Percentiles rank a stretch among this genome's conserved stretches.
Evolutionary conservation across 1,140 invertebrate species (phyloP).

Genomic region (Mya arenaria): DNA sequence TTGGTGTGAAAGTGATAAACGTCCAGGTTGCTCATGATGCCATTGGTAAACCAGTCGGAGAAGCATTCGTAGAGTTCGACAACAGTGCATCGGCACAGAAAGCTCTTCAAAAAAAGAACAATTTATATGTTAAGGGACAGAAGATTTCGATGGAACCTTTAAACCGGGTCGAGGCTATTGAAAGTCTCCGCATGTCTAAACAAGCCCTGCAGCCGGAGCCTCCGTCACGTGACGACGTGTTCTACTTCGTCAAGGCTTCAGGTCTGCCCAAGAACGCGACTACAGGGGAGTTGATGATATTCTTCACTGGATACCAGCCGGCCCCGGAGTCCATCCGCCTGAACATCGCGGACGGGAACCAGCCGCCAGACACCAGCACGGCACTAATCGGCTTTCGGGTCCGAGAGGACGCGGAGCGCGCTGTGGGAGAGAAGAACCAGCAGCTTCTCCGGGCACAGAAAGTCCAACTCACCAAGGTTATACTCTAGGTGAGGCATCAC

Average conservation of each 20-base stretch:
- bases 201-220: conserved; percentile 44
- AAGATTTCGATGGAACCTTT: conserved; percentile 87
- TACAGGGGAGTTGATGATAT: conserved; percentile 92
- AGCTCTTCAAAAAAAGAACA: conserved; percentile 82
- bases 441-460: conserved; percentile 58
- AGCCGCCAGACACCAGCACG: conserved; percentile 90
- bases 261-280: conserved; percentile 93
- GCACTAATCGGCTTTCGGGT: conserved; percentile 91
- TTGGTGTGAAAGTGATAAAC: conserved; percentile 26
- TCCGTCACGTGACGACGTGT: conserved; percentile 32
- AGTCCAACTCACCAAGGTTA: conserved; percentile 51
- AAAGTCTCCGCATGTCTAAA: conserved; percentile 65
- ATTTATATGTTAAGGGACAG: conserved; percentile 58
- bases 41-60: conserved; percentile 81
- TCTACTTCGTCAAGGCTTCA: conserved; percentile 75
- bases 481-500: conserved; percentile 20
- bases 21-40: conserved; percentile 50
- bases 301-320: conserved; percentile 85
- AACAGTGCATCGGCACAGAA: conserved; percentile 86
- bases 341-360: conserved; percentile 63
- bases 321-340: conserved; percentile 77
- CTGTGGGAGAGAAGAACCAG: conserved; percentile 84
- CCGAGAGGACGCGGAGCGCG: conserved; percentile 88
- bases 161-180: conserved; percentile 83
- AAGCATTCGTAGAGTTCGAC: conserved; percentile 92